Conservation (phyloP, 1,140 invertebrate genomes). For the Ectropis grisescens region DNA sequence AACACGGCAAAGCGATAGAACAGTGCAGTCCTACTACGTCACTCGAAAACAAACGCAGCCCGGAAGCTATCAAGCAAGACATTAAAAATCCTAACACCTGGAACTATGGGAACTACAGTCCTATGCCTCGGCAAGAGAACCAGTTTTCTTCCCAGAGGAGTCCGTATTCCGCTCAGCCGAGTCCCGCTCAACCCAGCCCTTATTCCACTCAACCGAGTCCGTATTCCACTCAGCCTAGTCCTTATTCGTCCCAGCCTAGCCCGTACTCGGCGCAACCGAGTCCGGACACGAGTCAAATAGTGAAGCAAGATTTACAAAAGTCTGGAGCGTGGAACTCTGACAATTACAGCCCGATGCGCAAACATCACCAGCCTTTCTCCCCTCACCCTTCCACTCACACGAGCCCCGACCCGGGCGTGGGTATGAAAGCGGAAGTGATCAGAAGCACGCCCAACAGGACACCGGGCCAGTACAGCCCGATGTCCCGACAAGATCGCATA, state of each 20-base stretch:
- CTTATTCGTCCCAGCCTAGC: constrained; percentile 61
- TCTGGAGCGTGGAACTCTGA: constrained; percentile 51
- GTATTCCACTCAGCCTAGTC: constrained; percentile 62
- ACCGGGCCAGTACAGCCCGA: constrained; percentile 48
- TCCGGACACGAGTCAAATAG: constrained; percentile 60
- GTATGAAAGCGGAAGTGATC: constrained; percentile 33
- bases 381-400: constrained; percentile 50
- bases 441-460: constrained; percentile 44
- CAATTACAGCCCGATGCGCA: constrained; percentile 59
- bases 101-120: constrained; percentile 59
- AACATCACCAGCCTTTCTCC: constrained; percentile 53
- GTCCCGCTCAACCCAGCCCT: constrained; percentile 59
- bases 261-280: constrained; percentile 64
- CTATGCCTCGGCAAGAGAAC: constrained; percentile 55
- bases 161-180: constrained; percentile 64
- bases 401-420: constrained; percentile 43
- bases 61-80: constrained; percentile 50
- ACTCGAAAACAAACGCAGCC: constrained; percentile 54
- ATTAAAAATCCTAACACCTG: constrained; percentile 54
- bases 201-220: constrained; percentile 61
- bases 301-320: constrained; percentile 48
- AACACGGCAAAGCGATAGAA: constrained; percentile 48
- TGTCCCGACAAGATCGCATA: constrained; percentile 43
- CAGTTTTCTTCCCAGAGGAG: constrained; percentile 58
- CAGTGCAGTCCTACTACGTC: constrained; percentile 62